Evolutionary conservation across 2,888 invertebrate species (phyloP).

Genomic region (Hesperia comma): DNA sequence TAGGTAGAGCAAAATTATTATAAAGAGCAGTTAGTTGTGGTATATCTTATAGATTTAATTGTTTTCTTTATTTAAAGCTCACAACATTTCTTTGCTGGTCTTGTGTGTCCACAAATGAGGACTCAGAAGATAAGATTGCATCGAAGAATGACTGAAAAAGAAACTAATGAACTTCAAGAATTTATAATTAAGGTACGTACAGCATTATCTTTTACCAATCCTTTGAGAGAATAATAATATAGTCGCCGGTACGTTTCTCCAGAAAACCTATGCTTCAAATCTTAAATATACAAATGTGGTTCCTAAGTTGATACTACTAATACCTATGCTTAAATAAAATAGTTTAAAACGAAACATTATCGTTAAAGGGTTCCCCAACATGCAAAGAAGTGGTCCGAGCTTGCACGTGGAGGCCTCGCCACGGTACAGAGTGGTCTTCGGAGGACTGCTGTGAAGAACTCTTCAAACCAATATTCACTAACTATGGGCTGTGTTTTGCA

Average conservation of each 20-base stretch:
- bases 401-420: constrained; percentile 70
- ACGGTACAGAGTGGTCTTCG: constrained; percentile 60
- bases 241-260: too few relatives aligned
- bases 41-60: neutral
- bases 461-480: constrained; percentile 72
- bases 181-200: constrained; percentile 65
- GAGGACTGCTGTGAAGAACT: constrained; percentile 67
- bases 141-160: constrained; percentile 51
- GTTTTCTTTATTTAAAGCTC: constrained; percentile 48
- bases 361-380: constrained; percentile 64
- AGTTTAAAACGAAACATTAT: too few relatives aligned
- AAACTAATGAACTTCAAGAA: constrained; percentile 58
- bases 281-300: too few relatives aligned
- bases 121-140: constrained; percentile 51
- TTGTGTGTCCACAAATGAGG: constrained; percentile 69
- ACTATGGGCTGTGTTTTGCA: constrained; percentile 74
- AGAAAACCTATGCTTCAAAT: too few relatives aligned
- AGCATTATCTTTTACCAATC: too few relatives aligned
- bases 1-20: too few relatives aligned
- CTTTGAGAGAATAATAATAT: too few relatives aligned
- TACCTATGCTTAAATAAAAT: too few relatives aligned
- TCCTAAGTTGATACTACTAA: too few relatives aligned
- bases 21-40: too few relatives aligned
- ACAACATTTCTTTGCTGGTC: constrained; percentile 68
- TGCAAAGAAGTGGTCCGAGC: constrained; percentile 72